Evolutionary conservation across 2,888 invertebrate genomes (phyloP).

Genomic region (Buathra laborator): DNA sequence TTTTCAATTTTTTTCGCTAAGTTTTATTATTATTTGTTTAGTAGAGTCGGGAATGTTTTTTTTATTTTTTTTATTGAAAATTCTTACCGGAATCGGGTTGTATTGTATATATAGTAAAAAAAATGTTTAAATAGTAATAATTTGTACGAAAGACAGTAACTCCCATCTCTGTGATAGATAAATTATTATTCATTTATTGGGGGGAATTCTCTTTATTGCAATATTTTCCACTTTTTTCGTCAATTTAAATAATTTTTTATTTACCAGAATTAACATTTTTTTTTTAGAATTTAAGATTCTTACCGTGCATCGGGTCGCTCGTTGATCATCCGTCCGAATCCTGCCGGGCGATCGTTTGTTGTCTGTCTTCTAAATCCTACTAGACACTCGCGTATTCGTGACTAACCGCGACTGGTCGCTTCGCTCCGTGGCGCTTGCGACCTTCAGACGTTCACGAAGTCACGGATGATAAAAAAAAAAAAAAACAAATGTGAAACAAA

Average conservation of each 20-base stretch:
- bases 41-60: no score
- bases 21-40: no score
- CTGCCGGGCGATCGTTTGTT: background rate
- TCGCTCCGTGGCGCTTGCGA: background rate
- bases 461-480: slow-evolving; percentile 2
- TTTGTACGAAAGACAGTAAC: background rate
- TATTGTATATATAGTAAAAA: no score
- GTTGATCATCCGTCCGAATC: slow-evolving; percentile 4
- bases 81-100: no score
- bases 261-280: background rate
- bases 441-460: slow-evolving; percentile 17
- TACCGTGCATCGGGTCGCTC: background rate
- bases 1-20: background rate
- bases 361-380: slow-evolving; percentile 3
- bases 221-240: no score
- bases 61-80: no score
- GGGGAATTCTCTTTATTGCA: no score
- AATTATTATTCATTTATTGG: background rate
- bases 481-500: background rate
- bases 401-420: background rate
- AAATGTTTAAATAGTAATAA: no score
- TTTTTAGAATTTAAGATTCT: background rate
- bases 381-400: background rate
- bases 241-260: no score
- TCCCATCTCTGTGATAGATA: background rate